Base-by-base conservation (phyloP, 2,113 vertebrate genomes). In the Marmota flaviventris region DNA sequence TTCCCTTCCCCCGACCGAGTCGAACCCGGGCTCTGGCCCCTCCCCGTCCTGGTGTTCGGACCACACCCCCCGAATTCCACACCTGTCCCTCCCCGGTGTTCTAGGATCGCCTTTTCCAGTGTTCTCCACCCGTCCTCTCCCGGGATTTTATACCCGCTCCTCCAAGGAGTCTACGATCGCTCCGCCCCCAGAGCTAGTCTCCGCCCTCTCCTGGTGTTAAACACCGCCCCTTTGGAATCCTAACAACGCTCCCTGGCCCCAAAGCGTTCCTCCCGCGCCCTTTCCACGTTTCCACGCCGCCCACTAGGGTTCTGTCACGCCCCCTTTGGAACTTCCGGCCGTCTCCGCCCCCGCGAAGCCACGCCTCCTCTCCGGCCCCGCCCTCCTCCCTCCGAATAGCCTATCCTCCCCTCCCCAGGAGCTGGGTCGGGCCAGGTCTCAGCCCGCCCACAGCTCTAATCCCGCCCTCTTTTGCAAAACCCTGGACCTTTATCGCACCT, bases 21-120 rank as follows among this genome's bases (percentile, higher is more conserved):
- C 0, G 56, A 72, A 45, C 63, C 37, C 0, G 29, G 85, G 27
- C 82, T 56, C 37, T 29, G 73, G 85, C 78, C 85, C 56, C 85
- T 67, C 97, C 92, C 81, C 45, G 81, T 93, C 63, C 14, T 2
- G 12, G 27, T 0, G 90, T 25, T 39, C 18, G 45, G 90, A 27
- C 67, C 73, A 45, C 96, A 58, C 91, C 95, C 76, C 79, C 87
- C 61, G 12, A 22, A n/a, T 75, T 75, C 22, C 37, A 61, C 69
- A 13, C 77, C 42, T 20, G 13, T 13, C 82, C 53, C 70, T 37
- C 24, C 37, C 37, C 16, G 12, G 79, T 65, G 25, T 34, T 85
- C 81, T 1, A 10, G 0, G 11, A n/a, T 25, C 4, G 45, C 20
- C 45, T 4, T 8, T 8, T 48, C 79, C 11, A 5, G 85, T 27